Evolutionary conservation across 2,113 vertebrate genomes (phyloP), one percentile per base, ranked within the genome.

Genomic region (Chelonoidis abingdonii): DNA sequence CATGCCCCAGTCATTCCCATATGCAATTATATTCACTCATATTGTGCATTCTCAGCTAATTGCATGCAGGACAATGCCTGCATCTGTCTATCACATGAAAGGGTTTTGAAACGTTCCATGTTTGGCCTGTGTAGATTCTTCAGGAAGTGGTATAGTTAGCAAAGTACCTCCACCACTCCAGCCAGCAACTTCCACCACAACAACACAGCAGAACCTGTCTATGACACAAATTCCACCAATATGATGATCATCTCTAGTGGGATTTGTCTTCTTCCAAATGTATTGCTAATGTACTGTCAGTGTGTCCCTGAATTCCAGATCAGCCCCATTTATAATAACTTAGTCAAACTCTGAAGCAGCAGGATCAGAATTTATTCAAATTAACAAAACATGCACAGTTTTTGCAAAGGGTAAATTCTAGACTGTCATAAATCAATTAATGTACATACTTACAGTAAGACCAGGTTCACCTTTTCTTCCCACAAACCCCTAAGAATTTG

Each of bases 391-490:
- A 19, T 52, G 65, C 13, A 82, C 38, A 87, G 10, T 38, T 50
- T 57, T 87, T 84, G 41, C 6, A 31, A 27, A 2, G 72, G 79
- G 86, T 84, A 78, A 92, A 65, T 1, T 50, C 31, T 14, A 69
- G 1, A 41, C 21, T 56, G 38, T 92, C 54, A 83, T 72, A 47
- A 93, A 89, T 69, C 76, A 78, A 84, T 76, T 80, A 2, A 78
- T 80, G 56, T 52, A n/a, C n/a, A n/a, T 95, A 98, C 99, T 99
- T 95, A 99, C 99, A 0, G 98, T 98, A 80, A 99, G 98, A 65
- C 99, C 99, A 24, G 96, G 90, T 78, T 98, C 98, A 53, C 99
- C 99, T 91, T 99, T 99, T 59, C 96, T 97, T 95, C 99, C 99
- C 88, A 75, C 92, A 87, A 52, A 96, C 50, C 99, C 99, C 99